Conservation (phyloP, 2,113 vertebrate species). For the Tamias sibiricus region DNA sequence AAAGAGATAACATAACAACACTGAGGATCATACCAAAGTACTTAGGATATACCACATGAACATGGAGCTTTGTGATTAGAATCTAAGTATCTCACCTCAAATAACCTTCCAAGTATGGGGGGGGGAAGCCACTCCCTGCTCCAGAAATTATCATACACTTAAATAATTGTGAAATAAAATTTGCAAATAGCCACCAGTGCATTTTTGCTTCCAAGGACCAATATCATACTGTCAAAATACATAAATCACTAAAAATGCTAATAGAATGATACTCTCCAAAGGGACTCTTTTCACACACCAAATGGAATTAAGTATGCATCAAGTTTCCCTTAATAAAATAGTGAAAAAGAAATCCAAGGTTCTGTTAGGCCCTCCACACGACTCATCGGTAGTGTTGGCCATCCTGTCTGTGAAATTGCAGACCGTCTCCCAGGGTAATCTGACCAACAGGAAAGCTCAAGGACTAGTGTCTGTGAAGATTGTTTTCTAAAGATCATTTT, state of each 20-base stretch:
- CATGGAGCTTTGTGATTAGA: background rate
- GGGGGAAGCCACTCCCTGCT: background rate
- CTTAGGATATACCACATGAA: background rate
- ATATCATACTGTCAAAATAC: constrained; percentile 53
- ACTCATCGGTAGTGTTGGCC: background rate
- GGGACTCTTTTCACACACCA: background rate
- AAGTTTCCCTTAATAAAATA: constrained; percentile 56
- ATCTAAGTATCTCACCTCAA: constrained; percentile 6
- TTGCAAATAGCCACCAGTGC: constrained; percentile 52
- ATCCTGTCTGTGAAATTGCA: background rate
- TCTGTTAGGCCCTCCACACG: background rate
- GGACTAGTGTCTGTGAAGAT: background rate
- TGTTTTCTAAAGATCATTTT: constrained; percentile 39
- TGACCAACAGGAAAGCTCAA: background rate
- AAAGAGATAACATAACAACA: background rate
- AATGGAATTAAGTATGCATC: constrained; percentile 53
- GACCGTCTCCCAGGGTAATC: background rate
- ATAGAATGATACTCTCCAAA: constrained; percentile 46
- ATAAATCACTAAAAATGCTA: constrained; percentile 59
- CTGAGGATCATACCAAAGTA: background rate
- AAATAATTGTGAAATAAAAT: constrained; percentile 63
- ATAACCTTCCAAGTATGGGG: constrained; percentile 28
- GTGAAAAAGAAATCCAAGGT: constrained; percentile 25
- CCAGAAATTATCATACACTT: constrained; percentile 12
- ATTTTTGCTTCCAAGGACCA: constrained; percentile 63